These are phyloP conservation scores for Geotrypetes seraphini DNA, from an alignment of 2,797 vertebrate genomes.

Conservation along the genomic window DNA sequence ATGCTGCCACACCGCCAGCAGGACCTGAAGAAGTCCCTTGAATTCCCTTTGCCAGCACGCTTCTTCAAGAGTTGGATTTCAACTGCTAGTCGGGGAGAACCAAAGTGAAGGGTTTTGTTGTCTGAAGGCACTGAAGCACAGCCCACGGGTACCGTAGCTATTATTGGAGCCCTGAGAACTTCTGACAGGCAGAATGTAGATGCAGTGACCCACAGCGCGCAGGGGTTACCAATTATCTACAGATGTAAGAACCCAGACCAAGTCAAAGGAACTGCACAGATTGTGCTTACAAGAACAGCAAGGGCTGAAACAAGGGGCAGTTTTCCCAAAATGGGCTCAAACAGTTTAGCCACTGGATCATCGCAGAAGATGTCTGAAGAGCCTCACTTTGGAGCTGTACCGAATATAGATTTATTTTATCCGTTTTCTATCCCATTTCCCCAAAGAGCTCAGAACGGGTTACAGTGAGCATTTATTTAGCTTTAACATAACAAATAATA, in stretches of 20 bases:
- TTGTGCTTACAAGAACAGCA: too few species aligned
- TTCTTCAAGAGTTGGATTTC: not conserved
- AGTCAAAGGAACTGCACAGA: not conserved
- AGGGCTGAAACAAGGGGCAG: not conserved
- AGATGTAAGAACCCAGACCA: not conserved
- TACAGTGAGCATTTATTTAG: too few species aligned
- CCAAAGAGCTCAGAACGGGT: too few species aligned
- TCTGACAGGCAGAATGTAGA: not conserved
- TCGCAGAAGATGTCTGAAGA: too few species aligned
- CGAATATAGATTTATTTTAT: too few species aligned
- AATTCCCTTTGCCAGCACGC: not conserved
- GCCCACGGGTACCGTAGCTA: rapidly evolving
- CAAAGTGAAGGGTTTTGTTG: not conserved
- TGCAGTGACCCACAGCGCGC: not conserved
- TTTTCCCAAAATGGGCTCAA: not conserved
- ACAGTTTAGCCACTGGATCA: too few species aligned
- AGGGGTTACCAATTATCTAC: not conserved
- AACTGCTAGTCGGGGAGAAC: not conserved
- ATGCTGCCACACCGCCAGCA: too few species aligned
- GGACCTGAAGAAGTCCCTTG: too few species aligned
- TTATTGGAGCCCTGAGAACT: not conserved
- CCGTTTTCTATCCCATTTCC: too few species aligned
- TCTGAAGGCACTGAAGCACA: rapidly evolving
- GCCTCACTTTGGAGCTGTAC: too few species aligned
- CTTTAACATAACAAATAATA: too few species aligned